phyloP scores from a whole-genome alignment of 35 echinoderm and acorn worm genomes.

The Apostichopus japonicus region DNA sequence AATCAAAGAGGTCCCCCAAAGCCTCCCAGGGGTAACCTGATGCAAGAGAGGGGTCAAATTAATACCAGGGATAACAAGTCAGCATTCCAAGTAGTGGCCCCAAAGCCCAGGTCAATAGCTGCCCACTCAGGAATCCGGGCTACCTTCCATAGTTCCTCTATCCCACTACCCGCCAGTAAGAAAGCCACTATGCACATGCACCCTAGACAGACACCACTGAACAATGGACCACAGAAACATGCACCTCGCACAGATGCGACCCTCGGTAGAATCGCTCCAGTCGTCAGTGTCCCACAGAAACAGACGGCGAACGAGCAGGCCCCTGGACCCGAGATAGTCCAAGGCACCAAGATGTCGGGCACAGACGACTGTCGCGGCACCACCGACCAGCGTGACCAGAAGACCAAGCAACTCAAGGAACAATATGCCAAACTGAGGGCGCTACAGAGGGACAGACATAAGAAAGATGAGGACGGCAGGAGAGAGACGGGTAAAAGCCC shows the following conservation, averaged over 20 bases:
- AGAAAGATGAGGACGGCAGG: background rate
- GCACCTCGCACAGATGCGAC: background rate
- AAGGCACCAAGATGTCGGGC: background rate
- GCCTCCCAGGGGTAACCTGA: constrained; percentile 28
- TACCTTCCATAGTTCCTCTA: constrained; percentile 11
- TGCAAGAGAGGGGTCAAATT: background rate
- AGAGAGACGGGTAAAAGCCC: background rate
- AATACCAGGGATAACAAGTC: background rate
- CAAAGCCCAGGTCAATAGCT: constrained; percentile 23
- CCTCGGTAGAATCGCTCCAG: background rate
- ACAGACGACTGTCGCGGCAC: background rate
- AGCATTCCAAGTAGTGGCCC: constrained; percentile 49
- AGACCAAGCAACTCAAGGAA: constrained; percentile 76
- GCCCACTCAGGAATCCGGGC: constrained; percentile 4
- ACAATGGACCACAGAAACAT: background rate
- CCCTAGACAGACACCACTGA: background rate
- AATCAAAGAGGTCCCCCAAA: constrained; percentile 39
- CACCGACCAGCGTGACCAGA: constrained; percentile 12
- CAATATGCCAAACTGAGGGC: constrained; percentile 89
- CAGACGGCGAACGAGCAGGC: background rate
- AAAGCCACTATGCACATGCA: constrained; percentile 1
- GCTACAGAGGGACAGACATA: constrained; percentile 55
- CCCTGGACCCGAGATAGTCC: background rate
- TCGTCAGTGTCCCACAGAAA: background rate
- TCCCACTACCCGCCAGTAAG: background rate